Evolutionary conservation across 2,113 vertebrate genomes (phyloP).

Genomic region (Oncorhynchus gorbuscha): DNA sequence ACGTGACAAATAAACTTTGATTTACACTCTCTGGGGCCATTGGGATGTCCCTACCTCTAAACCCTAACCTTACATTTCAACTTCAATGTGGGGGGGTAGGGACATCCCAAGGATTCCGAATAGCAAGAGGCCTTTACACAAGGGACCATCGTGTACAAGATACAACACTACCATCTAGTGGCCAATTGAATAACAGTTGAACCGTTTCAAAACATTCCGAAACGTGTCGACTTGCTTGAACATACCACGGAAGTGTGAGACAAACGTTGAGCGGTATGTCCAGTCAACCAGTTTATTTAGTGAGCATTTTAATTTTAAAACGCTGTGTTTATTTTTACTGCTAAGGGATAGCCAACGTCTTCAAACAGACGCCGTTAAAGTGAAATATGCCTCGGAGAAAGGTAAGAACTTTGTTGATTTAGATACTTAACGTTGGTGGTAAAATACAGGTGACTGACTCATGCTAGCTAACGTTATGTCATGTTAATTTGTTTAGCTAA

Average conservation of each 20-base stretch:
- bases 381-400: conserved; percentile 24
- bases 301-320: background rate
- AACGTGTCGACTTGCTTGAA: conserved; percentile 6
- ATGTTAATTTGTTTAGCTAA: background rate
- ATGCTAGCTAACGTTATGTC: no score
- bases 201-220: background rate
- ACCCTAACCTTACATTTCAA: no score
- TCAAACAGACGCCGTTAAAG: background rate
- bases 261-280: background rate
- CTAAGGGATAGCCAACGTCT: background rate
- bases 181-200: background rate
- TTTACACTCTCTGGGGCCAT: no score
- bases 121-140: no score
- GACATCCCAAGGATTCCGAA: no score
- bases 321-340: background rate
- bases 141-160: background rate
- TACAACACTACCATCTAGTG: background rate
- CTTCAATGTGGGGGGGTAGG: no score
- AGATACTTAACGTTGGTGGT: no score
- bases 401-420: conserved; percentile 4
- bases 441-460: no score
- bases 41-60: no score
- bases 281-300: no score
- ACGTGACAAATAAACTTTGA: no score
- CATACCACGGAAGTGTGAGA: background rate